A percentile compares a stretch with the other conserved stretches of the same genome.
Evolutionary conservation across 1,140 invertebrate species (phyloP).

Genomic region (Sycobia sp.): DNA sequence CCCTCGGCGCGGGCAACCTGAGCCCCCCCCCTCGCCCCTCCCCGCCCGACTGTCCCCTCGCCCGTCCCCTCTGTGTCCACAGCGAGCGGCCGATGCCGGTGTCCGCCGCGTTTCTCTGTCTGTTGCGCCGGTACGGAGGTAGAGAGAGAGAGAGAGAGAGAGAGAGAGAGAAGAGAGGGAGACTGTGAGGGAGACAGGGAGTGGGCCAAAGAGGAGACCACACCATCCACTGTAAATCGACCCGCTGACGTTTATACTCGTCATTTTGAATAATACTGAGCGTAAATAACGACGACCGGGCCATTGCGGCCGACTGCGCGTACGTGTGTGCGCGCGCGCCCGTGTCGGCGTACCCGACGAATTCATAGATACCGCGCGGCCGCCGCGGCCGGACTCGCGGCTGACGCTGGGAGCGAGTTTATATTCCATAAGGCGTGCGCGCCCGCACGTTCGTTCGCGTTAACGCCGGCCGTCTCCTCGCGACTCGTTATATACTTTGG

Average conservation of each 20-base stretch:
- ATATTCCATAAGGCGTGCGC: too few species aligned
- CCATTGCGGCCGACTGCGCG: too few species aligned
- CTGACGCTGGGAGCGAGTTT: too few species aligned
- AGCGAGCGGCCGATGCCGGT: neutral
- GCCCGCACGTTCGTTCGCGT: too few species aligned
- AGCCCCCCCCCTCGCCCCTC: neutral
- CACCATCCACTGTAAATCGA: conserved; percentile 49
- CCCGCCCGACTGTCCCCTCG: neutral
- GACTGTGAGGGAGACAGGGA: conserved; percentile 37
- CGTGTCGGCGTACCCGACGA: conserved; percentile 21
- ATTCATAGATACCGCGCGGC: conserved; percentile 17
- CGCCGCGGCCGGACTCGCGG: neutral
- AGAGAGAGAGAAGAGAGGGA: conserved; percentile 15
- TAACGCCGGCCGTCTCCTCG: too few species aligned
- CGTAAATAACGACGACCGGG: conserved; percentile 53
- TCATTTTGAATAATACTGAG: conserved; percentile 55
- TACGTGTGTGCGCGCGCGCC: conserved; percentile 21
- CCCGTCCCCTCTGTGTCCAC: neutral
- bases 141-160: too few species aligned
- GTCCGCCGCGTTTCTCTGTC: neutral
- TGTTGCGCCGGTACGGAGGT: neutral
- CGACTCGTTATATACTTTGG: too few species aligned
- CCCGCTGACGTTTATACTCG: conserved; percentile 54
- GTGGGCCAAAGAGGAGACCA: too few species aligned
- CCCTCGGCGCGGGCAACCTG: neutral